These are phyloP conservation scores for Amia ocellicauda DNA, from an alignment of 2,113 vertebrate species.

Conservation along the genomic window DNA sequence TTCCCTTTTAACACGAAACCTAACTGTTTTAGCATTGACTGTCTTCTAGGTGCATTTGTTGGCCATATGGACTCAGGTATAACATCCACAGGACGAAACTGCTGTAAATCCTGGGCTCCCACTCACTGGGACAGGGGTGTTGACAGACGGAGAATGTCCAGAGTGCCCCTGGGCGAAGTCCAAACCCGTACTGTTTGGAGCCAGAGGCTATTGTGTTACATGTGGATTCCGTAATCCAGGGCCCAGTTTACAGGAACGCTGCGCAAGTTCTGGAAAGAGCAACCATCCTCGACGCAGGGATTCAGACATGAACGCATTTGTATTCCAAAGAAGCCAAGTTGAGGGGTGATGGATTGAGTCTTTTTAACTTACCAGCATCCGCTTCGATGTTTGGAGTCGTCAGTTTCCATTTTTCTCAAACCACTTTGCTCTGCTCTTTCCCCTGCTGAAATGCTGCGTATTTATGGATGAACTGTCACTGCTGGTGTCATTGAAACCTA, in stretches of 20 bases:
- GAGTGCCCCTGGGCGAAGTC: slow-evolving; percentile 7
- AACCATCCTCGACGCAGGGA: background rate
- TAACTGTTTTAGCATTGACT: background rate
- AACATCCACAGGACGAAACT: slow-evolving; percentile 8
- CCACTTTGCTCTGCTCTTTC: background rate
- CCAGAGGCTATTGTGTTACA: slow-evolving; percentile 16
- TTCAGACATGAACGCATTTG: no score
- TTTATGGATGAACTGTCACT: no score
- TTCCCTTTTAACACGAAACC: no score
- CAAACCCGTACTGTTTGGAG: background rate
- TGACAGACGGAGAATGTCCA: slow-evolving; percentile 25
- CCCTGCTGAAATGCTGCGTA: background rate
- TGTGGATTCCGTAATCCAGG: slow-evolving; percentile 10
- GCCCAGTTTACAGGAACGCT: background rate
- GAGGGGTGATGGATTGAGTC: no score
- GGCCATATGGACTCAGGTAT: slow-evolving; percentile 22
- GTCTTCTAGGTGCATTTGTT: slow-evolving; percentile 15
- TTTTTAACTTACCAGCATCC: no score
- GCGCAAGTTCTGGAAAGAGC: background rate
- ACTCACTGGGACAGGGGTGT: slow-evolving; percentile 11
- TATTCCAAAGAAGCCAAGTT: no score
- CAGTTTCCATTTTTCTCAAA: background rate
- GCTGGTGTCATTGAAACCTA: no score
- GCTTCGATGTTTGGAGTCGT: no score
- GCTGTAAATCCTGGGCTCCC: slow-evolving; percentile 7